A percentile compares a stretch with the other conserved stretches of the same genome.
Evolutionary conservation across 1,140 invertebrate genomes (phyloP).

Genomic region (Brachionus koreanus): DNA sequence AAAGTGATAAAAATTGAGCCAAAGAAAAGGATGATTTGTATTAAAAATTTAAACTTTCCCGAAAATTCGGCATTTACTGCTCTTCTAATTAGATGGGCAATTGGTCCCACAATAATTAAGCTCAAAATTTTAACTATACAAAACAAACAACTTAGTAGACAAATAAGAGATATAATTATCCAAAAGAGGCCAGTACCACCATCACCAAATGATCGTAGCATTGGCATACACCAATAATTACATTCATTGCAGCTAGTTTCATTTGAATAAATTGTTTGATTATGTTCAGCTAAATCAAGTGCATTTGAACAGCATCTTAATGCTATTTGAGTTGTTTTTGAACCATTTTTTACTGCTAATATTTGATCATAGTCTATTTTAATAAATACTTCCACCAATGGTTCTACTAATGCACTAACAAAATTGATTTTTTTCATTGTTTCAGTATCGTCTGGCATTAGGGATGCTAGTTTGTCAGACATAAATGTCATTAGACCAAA

Average conservation of each 20-base stretch:
- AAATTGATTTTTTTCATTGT: background rate
- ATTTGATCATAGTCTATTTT: background rate
- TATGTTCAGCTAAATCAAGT: background rate
- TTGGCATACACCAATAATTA: background rate
- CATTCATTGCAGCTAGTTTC: background rate
- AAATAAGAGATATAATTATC: background rate
- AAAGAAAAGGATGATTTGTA: slow-evolving; percentile 60
- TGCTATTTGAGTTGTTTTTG: background rate
- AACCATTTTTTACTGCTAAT: background rate
- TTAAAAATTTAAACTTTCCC: slow-evolving; percentile 55
- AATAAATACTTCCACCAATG: background rate
- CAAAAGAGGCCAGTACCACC: background rate
- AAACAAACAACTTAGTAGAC: slow-evolving; percentile 51
- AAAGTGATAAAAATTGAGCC: slow-evolving; percentile 64
- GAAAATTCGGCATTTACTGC: slow-evolving; percentile 63
- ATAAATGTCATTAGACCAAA: slow-evolving; percentile 46
- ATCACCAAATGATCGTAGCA: slow-evolving; percentile 7
- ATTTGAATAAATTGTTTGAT: background rate
- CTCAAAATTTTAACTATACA: background rate
- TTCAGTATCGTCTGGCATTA: background rate
- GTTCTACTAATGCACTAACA: background rate
- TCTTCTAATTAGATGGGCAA: slow-evolving; percentile 60
- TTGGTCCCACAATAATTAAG: slow-evolving; percentile 52
- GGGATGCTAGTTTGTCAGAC: background rate
- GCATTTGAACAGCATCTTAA: background rate